phyloP scores from a whole-genome alignment of 2,797 vertebrate species.

The Platyrinchus mystaceus region DNA sequence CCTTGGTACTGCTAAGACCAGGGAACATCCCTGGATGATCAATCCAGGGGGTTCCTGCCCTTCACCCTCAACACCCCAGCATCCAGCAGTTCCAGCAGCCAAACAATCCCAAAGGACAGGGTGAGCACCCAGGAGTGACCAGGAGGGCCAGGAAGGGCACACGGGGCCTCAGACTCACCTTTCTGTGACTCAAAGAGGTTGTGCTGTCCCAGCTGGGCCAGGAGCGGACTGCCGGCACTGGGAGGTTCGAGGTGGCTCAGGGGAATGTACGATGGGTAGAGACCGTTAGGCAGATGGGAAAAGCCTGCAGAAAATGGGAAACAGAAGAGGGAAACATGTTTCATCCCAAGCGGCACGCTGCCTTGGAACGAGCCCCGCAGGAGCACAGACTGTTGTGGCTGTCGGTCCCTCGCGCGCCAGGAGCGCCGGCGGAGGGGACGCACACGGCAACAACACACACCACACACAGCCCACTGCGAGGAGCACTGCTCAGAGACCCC shows the following conservation, averaged over 20 bases:
- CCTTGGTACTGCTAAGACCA: not conserved
- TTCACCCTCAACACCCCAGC: not conserved
- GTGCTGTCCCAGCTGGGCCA: slow-evolving; percentile 87
- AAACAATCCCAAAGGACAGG: not conserved
- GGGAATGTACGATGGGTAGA: slow-evolving; percentile 93
- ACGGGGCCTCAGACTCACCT: slow-evolving; percentile 78
- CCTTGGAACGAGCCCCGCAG: not conserved
- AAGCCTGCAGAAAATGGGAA: slow-evolving; percentile 78
- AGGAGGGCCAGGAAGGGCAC: rapidly evolving
- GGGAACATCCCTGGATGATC: not conserved
- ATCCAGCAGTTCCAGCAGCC: not conserved
- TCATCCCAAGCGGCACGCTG: not conserved
- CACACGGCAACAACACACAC: rapidly evolving
- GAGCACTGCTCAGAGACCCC: rapidly evolving
- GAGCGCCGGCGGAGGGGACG: not conserved
- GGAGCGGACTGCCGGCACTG: slow-evolving; percentile 74
- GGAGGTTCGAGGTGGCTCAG: slow-evolving; percentile 90
- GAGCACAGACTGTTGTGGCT: slow-evolving; percentile 33
- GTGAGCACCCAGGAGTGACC: rapidly evolving
- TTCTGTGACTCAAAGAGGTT: slow-evolving; percentile 91
- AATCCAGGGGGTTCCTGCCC: not conserved
- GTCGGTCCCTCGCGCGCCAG: not conserved
- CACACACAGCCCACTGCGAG: not conserved
- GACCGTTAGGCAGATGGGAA: slow-evolving; percentile 86
- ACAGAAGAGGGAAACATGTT: slow-evolving; percentile 18